phyloP scores from a whole-genome alignment of 1,140 invertebrate species.

The Drosophila sp. region DNA sequence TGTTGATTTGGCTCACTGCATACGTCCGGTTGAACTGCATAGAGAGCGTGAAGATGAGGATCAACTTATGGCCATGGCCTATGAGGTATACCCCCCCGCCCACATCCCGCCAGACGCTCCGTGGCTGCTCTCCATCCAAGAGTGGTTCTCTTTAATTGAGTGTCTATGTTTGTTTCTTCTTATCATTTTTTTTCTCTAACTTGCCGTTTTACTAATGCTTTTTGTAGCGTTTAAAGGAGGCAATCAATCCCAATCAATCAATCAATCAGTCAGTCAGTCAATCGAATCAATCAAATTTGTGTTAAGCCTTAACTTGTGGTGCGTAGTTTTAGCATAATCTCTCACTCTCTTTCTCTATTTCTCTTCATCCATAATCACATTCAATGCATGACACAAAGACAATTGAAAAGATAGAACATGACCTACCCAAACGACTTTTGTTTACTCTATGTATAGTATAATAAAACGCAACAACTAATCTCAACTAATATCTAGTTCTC shows the following conservation, averaged over 20 bases:
- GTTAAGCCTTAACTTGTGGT: slow-evolving; percentile 59
- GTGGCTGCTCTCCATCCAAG: not conserved
- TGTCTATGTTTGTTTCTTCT: slow-evolving; percentile 26
- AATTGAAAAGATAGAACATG: slow-evolving; percentile 8
- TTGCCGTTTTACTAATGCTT: slow-evolving; percentile 57
- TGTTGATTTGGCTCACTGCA: slow-evolving; percentile 72
- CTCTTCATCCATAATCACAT: slow-evolving; percentile 19
- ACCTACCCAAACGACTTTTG: slow-evolving; percentile 9
- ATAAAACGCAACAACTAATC: not conserved
- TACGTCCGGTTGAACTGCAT: slow-evolving; percentile 76
- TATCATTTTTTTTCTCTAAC: slow-evolving; percentile 21
- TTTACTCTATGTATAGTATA: not conserved
- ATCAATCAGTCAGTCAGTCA: slow-evolving; percentile 8
- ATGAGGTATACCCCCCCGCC: slow-evolving; percentile 61
- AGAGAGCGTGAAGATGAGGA: slow-evolving; percentile 64
- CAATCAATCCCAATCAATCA: slow-evolving; percentile 9
- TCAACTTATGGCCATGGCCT: slow-evolving; percentile 71
- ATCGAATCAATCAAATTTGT: slow-evolving; percentile 28
- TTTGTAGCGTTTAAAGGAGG: slow-evolving; percentile 44
- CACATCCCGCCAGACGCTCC: not conserved
- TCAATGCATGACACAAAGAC: slow-evolving; percentile 14
- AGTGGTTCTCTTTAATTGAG: slow-evolving; percentile 15
- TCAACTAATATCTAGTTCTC: slow-evolving; percentile 20
- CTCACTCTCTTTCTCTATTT: not conserved
- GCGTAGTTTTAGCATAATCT: slow-evolving; percentile 60